phyloP scores from a whole-genome alignment of 2,888 invertebrate genomes.

The Polyommatus iphigenia region DNA sequence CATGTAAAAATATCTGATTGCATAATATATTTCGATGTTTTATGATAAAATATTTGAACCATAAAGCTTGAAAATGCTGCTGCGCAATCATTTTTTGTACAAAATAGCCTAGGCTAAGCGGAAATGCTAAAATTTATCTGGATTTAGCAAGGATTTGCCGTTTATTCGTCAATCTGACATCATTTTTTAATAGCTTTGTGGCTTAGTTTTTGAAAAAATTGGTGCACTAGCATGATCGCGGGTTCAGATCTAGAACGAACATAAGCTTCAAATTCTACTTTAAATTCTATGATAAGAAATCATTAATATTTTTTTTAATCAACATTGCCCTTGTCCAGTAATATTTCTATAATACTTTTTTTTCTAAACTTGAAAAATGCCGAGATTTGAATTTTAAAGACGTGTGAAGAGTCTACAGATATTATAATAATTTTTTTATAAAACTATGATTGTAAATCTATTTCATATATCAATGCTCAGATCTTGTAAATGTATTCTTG shows the following conservation, averaged over 20 bases:
- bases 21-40: background rate
- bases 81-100: background rate
- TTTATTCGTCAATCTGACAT: background rate
- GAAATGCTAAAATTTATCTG: slow-evolving; percentile 15
- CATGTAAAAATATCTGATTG: background rate
- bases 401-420: no score
- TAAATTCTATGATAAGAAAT: no score
- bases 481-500: slow-evolving; percentile 54
- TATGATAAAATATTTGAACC: slow-evolving; percentile 4
- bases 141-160: background rate
- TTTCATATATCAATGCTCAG: background rate
- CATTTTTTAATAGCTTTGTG: background rate
- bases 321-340: no score
- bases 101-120: background rate
- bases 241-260: no score
- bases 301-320: no score
- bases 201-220: no score
- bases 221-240: no score
- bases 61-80: background rate
- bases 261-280: no score
- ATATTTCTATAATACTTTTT: no score
- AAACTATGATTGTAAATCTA: background rate
- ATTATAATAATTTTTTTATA: background rate
- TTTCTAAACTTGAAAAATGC: no score
- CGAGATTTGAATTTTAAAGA: no score